Evolutionary conservation across 2,797 vertebrate species (phyloP).

Genomic region (Kryptolebias ocellatus): DNA sequence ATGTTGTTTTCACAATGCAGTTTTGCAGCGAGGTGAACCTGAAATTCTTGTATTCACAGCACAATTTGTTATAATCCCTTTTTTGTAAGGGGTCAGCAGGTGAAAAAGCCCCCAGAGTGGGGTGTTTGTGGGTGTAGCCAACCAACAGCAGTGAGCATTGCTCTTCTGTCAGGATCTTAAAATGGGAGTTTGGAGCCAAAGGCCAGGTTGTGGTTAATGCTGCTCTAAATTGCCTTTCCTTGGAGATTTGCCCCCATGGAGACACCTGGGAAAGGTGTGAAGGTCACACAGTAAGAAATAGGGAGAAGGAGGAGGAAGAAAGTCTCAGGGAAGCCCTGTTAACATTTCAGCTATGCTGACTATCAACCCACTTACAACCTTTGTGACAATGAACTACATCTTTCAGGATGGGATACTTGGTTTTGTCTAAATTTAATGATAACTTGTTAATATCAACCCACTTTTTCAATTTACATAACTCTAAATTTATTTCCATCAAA

Average conservation of each 20-base stretch:
- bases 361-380: conserved; percentile 22
- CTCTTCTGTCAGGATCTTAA: conserved; percentile 54
- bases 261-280: conserved; percentile 60
- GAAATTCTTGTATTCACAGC: conserved; percentile 54
- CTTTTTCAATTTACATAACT: too few relatives aligned
- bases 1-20: conserved; percentile 10
- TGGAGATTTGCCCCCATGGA: conserved; percentile 63
- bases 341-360: conserved; percentile 28
- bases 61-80: conserved; percentile 60
- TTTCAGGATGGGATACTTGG: too few relatives aligned
- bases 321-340: conserved; percentile 17
- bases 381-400: conserved; percentile 1
- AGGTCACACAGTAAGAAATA: conserved; percentile 47
- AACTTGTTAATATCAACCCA: too few relatives aligned
- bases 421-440: too few relatives aligned
- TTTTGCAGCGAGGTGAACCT: conserved; percentile 56
- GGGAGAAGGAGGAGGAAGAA: conserved; percentile 23
- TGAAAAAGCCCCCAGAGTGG: conserved; percentile 52
- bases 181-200: conserved; percentile 59
- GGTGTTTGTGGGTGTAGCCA: conserved; percentile 24
- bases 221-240: conserved; percentile 78
- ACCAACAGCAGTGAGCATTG: conserved; percentile 37
- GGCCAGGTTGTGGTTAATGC: conserved; percentile 43
- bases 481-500: too few relatives aligned
- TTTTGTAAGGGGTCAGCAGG: conserved; percentile 60